Evolutionary conservation across 2,797 vertebrate genomes (phyloP), one percentile per base, ranked within the genome.

Genomic region (Harpagifer antarcticus): DNA sequence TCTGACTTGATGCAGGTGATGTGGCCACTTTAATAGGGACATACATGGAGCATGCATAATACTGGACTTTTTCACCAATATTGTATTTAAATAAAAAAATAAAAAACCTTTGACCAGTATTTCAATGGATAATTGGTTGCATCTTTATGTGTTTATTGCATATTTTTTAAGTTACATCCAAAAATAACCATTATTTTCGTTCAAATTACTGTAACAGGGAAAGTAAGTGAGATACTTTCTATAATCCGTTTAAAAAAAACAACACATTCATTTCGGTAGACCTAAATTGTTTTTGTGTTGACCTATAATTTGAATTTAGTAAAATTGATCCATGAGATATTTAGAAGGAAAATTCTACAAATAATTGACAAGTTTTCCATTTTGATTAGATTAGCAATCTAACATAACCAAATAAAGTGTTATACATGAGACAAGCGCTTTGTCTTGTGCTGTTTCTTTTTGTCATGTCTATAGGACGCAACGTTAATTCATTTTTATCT

Each of bases 401-500:
- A 40, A 74, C 16, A 52, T 78, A 73, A 87, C 42, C 14, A 50
- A 79, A 86, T 72, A 58, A 72, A 82, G 15, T 59, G 68, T 70
- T 45, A 79, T 69, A 68, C 76, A 82, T 76, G 59, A 58, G 10
- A 50, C 53, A 9, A 55, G 57, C 31, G 4, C 19, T 72, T 72
- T 63, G 45, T 59, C 63, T 49, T 45, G 19, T 3, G 5, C 71
- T 50, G 58, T 82, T 85, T 61, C 52, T 86, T 84, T 82, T 76
- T n/a, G 75, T 88, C 64, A 44, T 79, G 68, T 78, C 78, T 62
- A 42, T 54, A 47, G 53, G 64, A 37, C 6, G 6, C 68, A 56
- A 47, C 63, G 19, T 78, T 78, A 78, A 87, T 90, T 86, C 57
- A 71, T 91, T 84, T 86, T 82, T 82, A 78, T 84, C 61, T n/a